phyloP scores from a whole-genome alignment of 2,888 invertebrate species.

The Tromatobia lineatoria region DNA sequence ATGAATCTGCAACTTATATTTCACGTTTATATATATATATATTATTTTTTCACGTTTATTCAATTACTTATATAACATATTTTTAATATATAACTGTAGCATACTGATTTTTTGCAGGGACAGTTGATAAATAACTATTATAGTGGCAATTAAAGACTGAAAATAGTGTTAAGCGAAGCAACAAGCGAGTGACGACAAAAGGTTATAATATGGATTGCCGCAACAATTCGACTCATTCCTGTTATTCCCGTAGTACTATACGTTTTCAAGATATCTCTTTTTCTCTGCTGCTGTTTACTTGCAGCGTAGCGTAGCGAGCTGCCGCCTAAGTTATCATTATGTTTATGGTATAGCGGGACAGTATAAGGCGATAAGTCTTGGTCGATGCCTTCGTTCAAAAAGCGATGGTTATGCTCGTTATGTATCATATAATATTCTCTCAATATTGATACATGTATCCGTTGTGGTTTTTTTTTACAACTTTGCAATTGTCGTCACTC shows the following conservation, averaged over 20 bases:
- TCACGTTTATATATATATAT: too few relatives aligned
- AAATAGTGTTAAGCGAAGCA: neutral
- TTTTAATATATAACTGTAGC: too few relatives aligned
- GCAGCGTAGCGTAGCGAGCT: conserved; percentile 17
- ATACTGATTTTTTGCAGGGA: too few relatives aligned
- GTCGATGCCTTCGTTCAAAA: conserved; percentile 54
- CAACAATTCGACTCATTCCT: conserved; percentile 3
- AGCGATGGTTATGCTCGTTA: conserved; percentile 23
- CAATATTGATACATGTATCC: conserved; percentile 7
- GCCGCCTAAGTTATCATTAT: conserved; percentile 57
- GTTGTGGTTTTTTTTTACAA: neutral
- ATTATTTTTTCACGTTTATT: too few relatives aligned
- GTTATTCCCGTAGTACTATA: conserved; percentile 38
- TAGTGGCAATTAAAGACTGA: neutral
- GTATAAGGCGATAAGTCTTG: conserved; percentile 53
- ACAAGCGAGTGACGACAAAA: neutral
- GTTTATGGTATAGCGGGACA: conserved; percentile 50
- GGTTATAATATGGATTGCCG: neutral
- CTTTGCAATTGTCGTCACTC: conserved; percentile 12
- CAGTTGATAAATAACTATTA: too few relatives aligned
- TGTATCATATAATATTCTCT: conserved; percentile 24
- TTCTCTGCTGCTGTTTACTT: conserved; percentile 35
- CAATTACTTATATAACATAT: too few relatives aligned
- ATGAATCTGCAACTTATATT: too few relatives aligned
- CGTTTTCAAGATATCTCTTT: conserved; percentile 3